Percentiles rank a stretch among this genome's conserved stretches.
These are phyloP conservation scores for Aphelocoma californica DNA, from an alignment of 2,797 vertebrate genomes.

Conservation along the genomic window DNA sequence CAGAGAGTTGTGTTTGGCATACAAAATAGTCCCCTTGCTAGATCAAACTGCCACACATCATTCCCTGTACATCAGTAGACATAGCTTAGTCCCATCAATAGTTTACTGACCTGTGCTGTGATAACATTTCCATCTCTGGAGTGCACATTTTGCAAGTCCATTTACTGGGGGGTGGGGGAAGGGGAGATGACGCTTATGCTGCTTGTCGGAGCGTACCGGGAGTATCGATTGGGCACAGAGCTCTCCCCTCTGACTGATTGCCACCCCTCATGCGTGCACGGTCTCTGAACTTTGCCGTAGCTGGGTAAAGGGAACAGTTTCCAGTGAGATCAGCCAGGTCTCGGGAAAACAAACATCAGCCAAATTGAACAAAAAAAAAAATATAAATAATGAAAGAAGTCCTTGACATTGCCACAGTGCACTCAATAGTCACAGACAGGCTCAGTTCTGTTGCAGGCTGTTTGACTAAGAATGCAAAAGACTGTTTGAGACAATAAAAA, in stretches of 20 bases:
- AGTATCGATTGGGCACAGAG: constrained; percentile 49
- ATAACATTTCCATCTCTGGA: constrained; percentile 67
- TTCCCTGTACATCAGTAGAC: constrained; percentile 31
- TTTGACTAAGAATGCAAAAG: not conserved
- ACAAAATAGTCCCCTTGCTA: not conserved
- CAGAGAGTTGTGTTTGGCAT: constrained; percentile 2
- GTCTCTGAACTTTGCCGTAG: not conserved
- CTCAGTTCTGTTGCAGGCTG: not conserved
- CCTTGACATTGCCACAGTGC: not conserved
- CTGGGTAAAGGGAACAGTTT: constrained; percentile 29
- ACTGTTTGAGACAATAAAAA: not conserved
- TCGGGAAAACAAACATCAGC: constrained; percentile 17
- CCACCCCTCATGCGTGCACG: not conserved
- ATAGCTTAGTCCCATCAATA: constrained; percentile 58
- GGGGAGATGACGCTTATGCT: constrained; percentile 29
- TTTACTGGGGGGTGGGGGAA: not conserved
- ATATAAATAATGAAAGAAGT: constrained; percentile 18
- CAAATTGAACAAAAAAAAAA: not conserved
- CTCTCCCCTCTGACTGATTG: constrained; percentile 64
- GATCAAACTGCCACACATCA: constrained; percentile 34
- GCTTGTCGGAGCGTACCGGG: not conserved
- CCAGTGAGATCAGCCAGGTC: not conserved
- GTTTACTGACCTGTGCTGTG: constrained; percentile 69
- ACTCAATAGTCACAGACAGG: not conserved
- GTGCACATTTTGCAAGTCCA: constrained; percentile 33